Evolutionary conservation across 1,140 invertebrate genomes (phyloP).

Genomic region (Rhagoletis zephyria): DNA sequence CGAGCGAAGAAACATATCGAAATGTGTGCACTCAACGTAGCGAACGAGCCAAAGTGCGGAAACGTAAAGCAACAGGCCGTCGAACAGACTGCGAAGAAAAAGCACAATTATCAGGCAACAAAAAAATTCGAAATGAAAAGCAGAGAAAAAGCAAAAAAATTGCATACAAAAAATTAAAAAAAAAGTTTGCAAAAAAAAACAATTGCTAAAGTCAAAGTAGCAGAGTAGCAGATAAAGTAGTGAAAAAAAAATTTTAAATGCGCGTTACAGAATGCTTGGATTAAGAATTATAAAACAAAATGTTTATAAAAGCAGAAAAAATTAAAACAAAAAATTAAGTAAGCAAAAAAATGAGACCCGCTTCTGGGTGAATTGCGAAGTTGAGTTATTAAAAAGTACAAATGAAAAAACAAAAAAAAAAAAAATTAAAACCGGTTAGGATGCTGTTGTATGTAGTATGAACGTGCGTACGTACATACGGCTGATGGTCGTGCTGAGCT

Average conservation of each 20-base stretch:
- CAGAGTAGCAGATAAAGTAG: neutral
- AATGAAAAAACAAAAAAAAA: no score
- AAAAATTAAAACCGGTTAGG: neutral
- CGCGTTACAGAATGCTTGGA: neutral
- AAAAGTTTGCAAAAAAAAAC: neutral
- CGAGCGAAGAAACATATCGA: neutral
- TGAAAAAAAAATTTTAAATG: neutral
- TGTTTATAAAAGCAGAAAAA: neutral
- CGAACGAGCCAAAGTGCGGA: neutral
- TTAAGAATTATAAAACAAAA: neutral
- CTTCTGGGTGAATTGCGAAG: no score
- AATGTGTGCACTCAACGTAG: constrained; percentile 38
- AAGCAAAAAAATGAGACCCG: no score
- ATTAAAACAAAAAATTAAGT: neutral
- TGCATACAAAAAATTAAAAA: neutral
- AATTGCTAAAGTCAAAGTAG: neutral
- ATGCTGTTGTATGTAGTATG: neutral
- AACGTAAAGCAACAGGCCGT: constrained; percentile 38
- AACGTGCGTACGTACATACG: no score
- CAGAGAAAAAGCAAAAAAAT: no score
- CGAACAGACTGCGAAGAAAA: neutral
- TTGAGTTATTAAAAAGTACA: no score
- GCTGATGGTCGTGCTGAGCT: no score
- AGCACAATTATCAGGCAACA: neutral
- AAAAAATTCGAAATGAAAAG: neutral